Evolutionary conservation across 2,888 invertebrate genomes (phyloP).

Genomic region (Copidosoma aretas): DNA sequence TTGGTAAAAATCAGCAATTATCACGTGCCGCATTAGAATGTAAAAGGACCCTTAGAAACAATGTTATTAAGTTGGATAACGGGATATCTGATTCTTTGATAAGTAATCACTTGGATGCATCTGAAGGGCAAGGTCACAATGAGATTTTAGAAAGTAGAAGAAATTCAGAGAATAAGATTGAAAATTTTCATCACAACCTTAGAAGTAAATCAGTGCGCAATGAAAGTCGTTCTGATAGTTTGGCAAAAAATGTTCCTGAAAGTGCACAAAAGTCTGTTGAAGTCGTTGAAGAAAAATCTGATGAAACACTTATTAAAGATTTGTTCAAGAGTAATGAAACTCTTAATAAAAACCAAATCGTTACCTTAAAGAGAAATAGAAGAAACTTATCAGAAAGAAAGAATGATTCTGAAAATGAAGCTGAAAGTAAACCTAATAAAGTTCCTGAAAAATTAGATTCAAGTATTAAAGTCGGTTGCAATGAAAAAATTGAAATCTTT

Average conservation of each 20-base stretch:
- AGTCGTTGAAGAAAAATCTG: constrained; percentile 7
- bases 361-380: not conserved
- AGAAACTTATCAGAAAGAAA: constrained; percentile 6
- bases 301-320: constrained; percentile 21
- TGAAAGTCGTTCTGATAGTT: constrained; percentile 5
- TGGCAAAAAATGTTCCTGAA: constrained; percentile 5
- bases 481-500: constrained; percentile 13
- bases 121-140: no score
- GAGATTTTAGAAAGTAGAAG: constrained; percentile 1
- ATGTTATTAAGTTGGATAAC: no score
- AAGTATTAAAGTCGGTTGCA: not conserved
- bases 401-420: not conserved
- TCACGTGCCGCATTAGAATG: no score
- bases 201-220: not conserved
- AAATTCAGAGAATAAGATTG: constrained; percentile 1
- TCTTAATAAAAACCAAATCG: not conserved
- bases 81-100: no score
- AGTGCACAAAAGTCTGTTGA: no score
- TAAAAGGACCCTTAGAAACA: no score
- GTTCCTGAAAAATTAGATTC: constrained; percentile 16
- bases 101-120: no score
- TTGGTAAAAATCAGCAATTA: not conserved
- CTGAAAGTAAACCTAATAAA: not conserved
- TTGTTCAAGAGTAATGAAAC: constrained; percentile 12
- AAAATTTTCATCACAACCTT: no score